phyloP scores from a whole-genome alignment of 92 coral and sea anemone genomes.

The Umimayanthus kanabou region DNA sequence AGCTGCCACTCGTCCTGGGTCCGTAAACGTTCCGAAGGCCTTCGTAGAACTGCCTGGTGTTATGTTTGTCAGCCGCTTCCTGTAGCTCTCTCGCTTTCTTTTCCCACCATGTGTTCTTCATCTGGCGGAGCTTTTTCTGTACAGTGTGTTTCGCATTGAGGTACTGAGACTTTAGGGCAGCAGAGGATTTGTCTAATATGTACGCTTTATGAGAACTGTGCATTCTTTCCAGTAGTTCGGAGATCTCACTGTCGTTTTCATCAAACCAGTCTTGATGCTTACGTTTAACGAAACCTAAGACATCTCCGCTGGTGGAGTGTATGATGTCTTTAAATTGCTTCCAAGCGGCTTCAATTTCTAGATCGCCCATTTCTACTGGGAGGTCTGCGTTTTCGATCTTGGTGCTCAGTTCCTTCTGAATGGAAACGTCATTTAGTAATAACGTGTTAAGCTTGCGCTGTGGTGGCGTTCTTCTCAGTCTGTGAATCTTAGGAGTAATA shows the following conservation, averaged over 20 bases:
- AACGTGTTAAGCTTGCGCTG: background rate
- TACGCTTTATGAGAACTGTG: too few relatives aligned
- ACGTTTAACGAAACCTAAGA: background rate
- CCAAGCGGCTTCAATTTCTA: background rate
- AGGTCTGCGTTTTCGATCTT: background rate
- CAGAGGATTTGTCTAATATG: too few relatives aligned
- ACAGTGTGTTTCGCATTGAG: too few relatives aligned
- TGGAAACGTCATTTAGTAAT: background rate
- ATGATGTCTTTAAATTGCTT: background rate
- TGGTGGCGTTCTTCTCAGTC: background rate
- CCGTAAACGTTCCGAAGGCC: too few relatives aligned
- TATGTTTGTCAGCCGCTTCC: background rate
- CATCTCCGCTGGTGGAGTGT: constrained; percentile 21
- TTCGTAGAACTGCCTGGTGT: too few relatives aligned
- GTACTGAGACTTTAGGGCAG: too few relatives aligned
- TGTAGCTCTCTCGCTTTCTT: constrained; percentile 11
- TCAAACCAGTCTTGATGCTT: too few relatives aligned
- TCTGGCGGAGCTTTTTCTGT: too few relatives aligned
- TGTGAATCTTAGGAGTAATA: background rate
- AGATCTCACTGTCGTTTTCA: too few relatives aligned
- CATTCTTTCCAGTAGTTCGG: too few relatives aligned
- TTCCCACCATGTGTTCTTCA: background rate
- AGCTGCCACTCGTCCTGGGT: too few relatives aligned
- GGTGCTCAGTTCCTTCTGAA: too few relatives aligned
- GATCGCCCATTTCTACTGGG: constrained; percentile 6